Conservation (phyloP, 2,797 vertebrate genomes). For the Gymnoscopelus microlampas region DNA sequence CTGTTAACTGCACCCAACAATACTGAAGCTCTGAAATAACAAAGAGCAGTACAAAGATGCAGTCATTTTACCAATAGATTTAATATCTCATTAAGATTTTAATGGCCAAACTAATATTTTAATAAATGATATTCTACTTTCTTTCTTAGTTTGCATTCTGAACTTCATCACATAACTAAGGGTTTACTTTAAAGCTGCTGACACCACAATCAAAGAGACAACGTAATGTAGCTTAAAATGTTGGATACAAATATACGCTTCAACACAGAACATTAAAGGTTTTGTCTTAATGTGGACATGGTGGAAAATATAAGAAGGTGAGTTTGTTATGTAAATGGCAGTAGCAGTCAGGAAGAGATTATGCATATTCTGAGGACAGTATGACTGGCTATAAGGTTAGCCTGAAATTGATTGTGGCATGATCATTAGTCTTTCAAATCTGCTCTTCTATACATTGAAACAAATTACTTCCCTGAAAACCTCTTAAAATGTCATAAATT, state of each 20-base stretch:
- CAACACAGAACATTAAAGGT: background rate
- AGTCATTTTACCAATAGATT: slow-evolving; percentile 6
- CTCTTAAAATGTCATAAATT: slow-evolving; percentile 76
- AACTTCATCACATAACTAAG: slow-evolving; percentile 15
- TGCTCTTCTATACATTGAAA: slow-evolving; percentile 62
- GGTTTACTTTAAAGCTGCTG: slow-evolving; percentile 31
- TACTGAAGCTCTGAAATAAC: slow-evolving; percentile 35
- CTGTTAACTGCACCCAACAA: slow-evolving; percentile 25
- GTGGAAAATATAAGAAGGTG: background rate
- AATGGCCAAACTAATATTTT: slow-evolving; percentile 50
- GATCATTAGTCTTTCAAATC: slow-evolving; percentile 75
- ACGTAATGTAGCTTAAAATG: slow-evolving; percentile 55
- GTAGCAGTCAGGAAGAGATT: slow-evolving; percentile 62
- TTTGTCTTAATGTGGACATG: background rate
- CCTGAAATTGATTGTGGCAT: slow-evolving; percentile 74
- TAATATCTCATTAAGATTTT: slow-evolving; percentile 50
- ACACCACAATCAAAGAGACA: slow-evolving; percentile 54
- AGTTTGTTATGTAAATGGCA: slow-evolving; percentile 20
- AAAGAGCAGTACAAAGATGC: slow-evolving; percentile 7
- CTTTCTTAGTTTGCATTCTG: slow-evolving; percentile 15
- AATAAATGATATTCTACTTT: slow-evolving; percentile 59
- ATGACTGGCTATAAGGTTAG: slow-evolving; percentile 68
- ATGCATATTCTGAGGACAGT: slow-evolving; percentile 62
- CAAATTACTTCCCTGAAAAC: slow-evolving; percentile 58
- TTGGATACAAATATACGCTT: slow-evolving; percentile 9